Evolutionary conservation across 2,888 invertebrate species (phyloP), one percentile per base, ranked within the genome.

Genomic region (Drosophila dives): DNA sequence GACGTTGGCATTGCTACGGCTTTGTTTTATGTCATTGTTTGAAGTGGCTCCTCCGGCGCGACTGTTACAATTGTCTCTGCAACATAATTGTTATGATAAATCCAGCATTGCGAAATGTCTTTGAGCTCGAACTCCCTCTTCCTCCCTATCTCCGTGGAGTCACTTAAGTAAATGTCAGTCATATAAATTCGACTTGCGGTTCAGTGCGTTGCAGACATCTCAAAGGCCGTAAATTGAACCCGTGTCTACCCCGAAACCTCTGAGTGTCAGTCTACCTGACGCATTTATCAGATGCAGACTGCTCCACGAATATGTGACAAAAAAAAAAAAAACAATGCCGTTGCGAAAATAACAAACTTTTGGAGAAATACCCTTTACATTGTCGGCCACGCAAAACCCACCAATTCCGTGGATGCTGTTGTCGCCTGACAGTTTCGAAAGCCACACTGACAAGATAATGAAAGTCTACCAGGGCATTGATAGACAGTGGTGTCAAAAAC

Each of bases 31-130:
- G 83, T 73, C 81, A 81, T 84, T 86, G 80, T 84, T 77, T 86
- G 80, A 84, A 81, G 79, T 79, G 80, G 78, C 55, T 79, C 64
- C 79, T 66, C 64, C 50, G 63, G 66, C 69, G 69, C 72, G 79
- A 75, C 75, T 72, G 70, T 50, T 72, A 71, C 63, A 83, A 82
- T 86, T 84, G 87, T 86, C 87, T 75, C 65, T 65, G 80, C 77
- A 55, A 65, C 79, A 83, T 85, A 87, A 85, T 87, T 85, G 84
- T 87, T 87, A 87, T 87, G 85, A 85, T 87, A 85, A 87, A 87
- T 76, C 72, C 87, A 71, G 61, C 74, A 67, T 42, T 5, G 38
- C 72, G 50, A 26, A 60, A 63, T 73, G 68, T 32, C 61, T 59
- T 56, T 62, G 49, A 64, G 71, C 53, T 49, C 45, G 12, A 8